These are phyloP conservation scores for Habropoda laboriosa DNA, from an alignment of 1,140 invertebrate species.

Conservation along the genomic window DNA sequence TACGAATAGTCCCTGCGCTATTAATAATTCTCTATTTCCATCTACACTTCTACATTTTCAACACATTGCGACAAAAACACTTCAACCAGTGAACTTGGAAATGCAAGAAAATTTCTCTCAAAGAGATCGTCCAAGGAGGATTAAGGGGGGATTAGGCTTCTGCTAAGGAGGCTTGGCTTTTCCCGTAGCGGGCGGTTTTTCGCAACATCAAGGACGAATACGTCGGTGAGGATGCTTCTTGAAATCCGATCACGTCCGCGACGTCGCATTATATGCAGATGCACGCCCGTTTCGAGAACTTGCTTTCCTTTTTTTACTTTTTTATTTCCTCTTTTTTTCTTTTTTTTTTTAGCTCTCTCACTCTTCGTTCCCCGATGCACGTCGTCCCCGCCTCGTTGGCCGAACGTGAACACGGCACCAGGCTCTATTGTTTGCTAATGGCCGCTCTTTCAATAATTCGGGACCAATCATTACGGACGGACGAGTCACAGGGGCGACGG, in stretches of 20 bases:
- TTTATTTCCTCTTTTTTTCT: neutral
- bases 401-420: constrained; percentile 18
- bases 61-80: too few relatives aligned
- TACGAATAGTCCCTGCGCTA: too few relatives aligned
- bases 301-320: constrained; percentile 39
- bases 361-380: neutral
- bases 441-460: constrained; percentile 54
- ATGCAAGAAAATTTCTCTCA: neutral
- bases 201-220: constrained; percentile 22
- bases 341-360: neutral
- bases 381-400: neutral
- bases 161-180: neutral
- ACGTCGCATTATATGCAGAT: constrained; percentile 58
- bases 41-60: too few relatives aligned
- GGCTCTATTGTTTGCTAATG: constrained; percentile 52
- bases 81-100: too few relatives aligned
- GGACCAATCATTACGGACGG: constrained; percentile 44
- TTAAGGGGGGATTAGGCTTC: neutral
- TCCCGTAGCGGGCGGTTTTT: neutral
- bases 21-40: too few relatives aligned
- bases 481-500: neutral
- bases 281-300: constrained; percentile 53
- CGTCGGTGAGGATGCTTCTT: neutral
- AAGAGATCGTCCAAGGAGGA: neutral
- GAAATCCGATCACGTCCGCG: constrained; percentile 56